phyloP scores from a whole-genome alignment of 53 echinoderm and acorn worm genomes.

The Astropecten irregularis region DNA sequence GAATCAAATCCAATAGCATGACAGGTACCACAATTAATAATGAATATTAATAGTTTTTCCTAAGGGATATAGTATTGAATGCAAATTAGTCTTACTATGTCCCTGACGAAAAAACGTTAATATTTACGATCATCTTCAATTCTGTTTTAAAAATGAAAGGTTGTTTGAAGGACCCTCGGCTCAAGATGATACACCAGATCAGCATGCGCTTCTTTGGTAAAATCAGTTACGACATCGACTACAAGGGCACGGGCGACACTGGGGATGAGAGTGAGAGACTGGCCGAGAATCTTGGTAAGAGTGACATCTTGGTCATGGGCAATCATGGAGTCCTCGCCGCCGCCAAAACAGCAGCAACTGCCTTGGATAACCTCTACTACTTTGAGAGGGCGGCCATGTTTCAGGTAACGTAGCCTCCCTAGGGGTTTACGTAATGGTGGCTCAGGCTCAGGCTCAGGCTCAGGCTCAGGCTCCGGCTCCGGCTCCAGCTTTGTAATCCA shows the following conservation, averaged over 20 bases:
- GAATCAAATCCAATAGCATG: too few species aligned
- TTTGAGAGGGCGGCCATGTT: slow-evolving; percentile 78
- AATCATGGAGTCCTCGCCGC: slow-evolving; percentile 80
- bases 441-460: too few species aligned
- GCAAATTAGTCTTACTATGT: too few species aligned
- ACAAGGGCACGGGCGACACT: slow-evolving; percentile 57
- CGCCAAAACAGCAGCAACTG: slow-evolving; percentile 61
- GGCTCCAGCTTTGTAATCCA: too few species aligned
- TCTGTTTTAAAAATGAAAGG: slow-evolving; percentile 17
- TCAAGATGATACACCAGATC: slow-evolving; percentile 75
- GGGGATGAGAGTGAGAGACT: slow-evolving; percentile 70
- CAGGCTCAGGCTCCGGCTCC: too few species aligned
- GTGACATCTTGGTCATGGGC: slow-evolving; percentile 79
- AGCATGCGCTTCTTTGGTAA: slow-evolving; percentile 74
- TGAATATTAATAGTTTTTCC: too few species aligned
- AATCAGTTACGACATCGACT: slow-evolving; percentile 78
- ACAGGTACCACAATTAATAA: too few species aligned
- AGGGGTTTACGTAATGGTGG: too few species aligned
- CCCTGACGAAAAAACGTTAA: too few species aligned
- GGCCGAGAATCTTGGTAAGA: slow-evolving; percentile 52
- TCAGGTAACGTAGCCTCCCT: slow-evolving; percentile 80
- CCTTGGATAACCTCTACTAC: slow-evolving; percentile 82
- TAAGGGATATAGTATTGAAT: too few species aligned
- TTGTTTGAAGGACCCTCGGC: slow-evolving; percentile 65
- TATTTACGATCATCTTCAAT: too few species aligned